Evolutionary conservation across 2,888 invertebrate species (phyloP).

Genomic region (Nemapogon koenigi): DNA sequence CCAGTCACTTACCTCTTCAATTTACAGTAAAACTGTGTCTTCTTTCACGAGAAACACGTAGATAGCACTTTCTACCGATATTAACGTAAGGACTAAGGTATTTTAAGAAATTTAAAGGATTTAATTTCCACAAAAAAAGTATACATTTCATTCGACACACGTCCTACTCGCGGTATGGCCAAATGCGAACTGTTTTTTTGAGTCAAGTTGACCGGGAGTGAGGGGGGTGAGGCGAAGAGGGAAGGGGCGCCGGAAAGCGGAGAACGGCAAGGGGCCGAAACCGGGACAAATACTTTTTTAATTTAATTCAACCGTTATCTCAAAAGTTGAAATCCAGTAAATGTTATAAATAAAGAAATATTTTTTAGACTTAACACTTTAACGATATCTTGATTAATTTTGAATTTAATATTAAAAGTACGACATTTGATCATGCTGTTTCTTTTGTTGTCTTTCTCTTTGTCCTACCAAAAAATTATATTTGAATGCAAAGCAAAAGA

Average conservation of each 20-base stretch:
- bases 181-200: conserved; percentile 65
- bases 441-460: too few relatives aligned
- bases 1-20: conserved; percentile 55
- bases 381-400: too few relatives aligned
- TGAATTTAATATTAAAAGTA: too few relatives aligned
- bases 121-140: conserved; percentile 59
- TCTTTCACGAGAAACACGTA: conserved; percentile 49
- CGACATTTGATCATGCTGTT: too few relatives aligned
- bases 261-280: conserved; percentile 34
- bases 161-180: conserved; percentile 59
- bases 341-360: too few relatives aligned
- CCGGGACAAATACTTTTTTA: too few relatives aligned
- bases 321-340: too few relatives aligned
- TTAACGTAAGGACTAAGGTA: conserved; percentile 48
- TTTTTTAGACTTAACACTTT: too few relatives aligned
- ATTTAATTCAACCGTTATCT: too few relatives aligned
- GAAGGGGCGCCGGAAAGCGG: conserved; percentile 16
- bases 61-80: conserved; percentile 45
- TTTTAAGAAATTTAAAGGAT: conserved; percentile 57
- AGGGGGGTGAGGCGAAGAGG: conserved; percentile 18
- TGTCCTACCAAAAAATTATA: too few relatives aligned
- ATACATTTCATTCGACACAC: conserved; percentile 54
- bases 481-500: too few relatives aligned
- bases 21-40: conserved; percentile 41
- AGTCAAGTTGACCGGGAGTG: too few relatives aligned